phyloP scores from a whole-genome alignment of 2,113 vertebrate species.

The Diphyllodes magnificus region DNA sequence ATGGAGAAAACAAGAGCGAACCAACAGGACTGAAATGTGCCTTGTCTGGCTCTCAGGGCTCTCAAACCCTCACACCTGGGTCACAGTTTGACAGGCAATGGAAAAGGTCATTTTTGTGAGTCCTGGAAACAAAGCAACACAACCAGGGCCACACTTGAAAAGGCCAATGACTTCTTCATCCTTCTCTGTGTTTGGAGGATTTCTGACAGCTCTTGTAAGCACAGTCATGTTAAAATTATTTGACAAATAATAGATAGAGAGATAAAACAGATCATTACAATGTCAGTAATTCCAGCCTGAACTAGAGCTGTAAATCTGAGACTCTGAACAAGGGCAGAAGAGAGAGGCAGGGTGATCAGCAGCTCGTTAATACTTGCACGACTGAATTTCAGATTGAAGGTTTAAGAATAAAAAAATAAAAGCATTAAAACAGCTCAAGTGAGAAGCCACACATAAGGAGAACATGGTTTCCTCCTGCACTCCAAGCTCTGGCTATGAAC shows the following conservation, averaged over 20 bases:
- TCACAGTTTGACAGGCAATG: constrained; percentile 7
- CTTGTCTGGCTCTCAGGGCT: constrained; percentile 16
- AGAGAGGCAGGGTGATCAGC: constrained; percentile 17
- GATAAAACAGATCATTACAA: constrained; percentile 19
- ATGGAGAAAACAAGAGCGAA: constrained; percentile 14
- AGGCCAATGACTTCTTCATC: background rate
- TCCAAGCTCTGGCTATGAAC: background rate
- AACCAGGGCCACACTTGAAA: background rate
- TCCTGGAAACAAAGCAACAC: background rate
- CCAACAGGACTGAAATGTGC: background rate
- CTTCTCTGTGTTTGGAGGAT: background rate
- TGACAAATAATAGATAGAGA: constrained; percentile 17
- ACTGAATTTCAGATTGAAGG: constrained; percentile 37
- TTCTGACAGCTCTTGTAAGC: constrained; percentile 49
- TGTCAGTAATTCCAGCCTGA: constrained; percentile 26
- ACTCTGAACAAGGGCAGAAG: constrained; percentile 28
- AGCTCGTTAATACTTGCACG: background rate
- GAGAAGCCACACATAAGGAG: background rate
- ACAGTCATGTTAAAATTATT: background rate
- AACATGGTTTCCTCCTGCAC: background rate
- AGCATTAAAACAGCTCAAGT: constrained; percentile 10
- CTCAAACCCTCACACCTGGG: constrained; percentile 7
- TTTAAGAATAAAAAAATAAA: constrained; percentile 10
- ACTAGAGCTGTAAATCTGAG: constrained; percentile 21
- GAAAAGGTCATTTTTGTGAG: constrained; percentile 14